Conservation (phyloP, 2,888 invertebrate genomes). For the Xanthia togata region DNA sequence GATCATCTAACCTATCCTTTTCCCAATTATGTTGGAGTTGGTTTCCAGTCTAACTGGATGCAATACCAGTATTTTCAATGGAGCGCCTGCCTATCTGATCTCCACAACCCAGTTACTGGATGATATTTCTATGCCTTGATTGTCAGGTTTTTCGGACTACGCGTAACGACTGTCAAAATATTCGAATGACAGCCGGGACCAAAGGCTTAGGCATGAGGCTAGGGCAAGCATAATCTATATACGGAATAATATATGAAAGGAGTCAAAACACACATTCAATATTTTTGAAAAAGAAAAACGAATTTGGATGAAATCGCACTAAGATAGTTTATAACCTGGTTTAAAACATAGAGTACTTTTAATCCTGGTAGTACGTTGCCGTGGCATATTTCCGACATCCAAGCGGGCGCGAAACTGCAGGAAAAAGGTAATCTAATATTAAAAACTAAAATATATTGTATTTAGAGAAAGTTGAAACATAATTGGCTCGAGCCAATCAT, state of each 20-base stretch:
- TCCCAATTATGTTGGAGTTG: not conserved
- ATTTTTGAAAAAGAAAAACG: too few relatives aligned
- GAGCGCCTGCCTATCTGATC: not conserved
- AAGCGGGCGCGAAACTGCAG: too few relatives aligned
- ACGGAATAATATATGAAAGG: too few relatives aligned
- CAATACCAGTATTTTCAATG: not conserved
- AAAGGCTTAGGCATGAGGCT: not conserved
- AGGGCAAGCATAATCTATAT: not conserved
- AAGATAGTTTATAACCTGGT: too few relatives aligned
- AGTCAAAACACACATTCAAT: too few relatives aligned
- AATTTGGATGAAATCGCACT: too few relatives aligned
- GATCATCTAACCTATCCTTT: too few relatives aligned
- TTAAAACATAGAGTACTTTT: too few relatives aligned
- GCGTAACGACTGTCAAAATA: not conserved
- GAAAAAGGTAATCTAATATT: not conserved
- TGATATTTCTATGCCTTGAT: not conserved
- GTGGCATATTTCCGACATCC: too few relatives aligned
- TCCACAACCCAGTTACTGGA: not conserved
- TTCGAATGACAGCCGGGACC: too few relatives aligned
- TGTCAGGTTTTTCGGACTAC: too few relatives aligned
- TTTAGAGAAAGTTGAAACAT: constrained; percentile 21
- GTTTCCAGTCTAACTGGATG: not conserved
- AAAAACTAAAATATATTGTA: not conserved
- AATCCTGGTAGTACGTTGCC: too few relatives aligned
- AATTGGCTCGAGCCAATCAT: constrained; percentile 27